These are phyloP conservation scores for Tachina lurida DNA, from an alignment of 2,888 invertebrate species.

Conservation along the genomic window DNA sequence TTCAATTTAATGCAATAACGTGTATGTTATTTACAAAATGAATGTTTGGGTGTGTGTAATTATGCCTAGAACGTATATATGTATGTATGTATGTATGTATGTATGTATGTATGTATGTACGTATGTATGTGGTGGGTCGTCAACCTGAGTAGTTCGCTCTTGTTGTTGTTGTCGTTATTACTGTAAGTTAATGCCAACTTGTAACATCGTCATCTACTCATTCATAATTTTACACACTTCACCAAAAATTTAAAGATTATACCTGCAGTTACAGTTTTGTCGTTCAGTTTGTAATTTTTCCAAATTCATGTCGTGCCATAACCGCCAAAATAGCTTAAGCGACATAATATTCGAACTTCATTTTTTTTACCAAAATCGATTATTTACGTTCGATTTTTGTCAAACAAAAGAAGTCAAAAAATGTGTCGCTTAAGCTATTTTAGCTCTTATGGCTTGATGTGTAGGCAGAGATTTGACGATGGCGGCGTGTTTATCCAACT, in stretches of 20 bases:
- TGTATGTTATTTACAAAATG: neutral
- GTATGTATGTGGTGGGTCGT: slow-evolving; percentile 26
- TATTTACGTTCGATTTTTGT: no score
- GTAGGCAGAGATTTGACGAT: no score
- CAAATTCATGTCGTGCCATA: no score
- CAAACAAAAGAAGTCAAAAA: no score
- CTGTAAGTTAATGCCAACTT: slow-evolving; percentile 52
- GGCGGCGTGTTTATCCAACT: no score
- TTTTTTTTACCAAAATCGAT: no score
- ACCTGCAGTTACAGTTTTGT: neutral
- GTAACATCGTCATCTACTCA: slow-evolving; percentile 14
- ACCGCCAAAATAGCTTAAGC: no score
- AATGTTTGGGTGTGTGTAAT: neutral
- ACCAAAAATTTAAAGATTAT: neutral
- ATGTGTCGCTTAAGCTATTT: no score
- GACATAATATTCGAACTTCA: no score
- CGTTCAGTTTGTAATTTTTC: neutral
- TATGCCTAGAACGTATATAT: slow-evolving; percentile 18
- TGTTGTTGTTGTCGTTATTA: slow-evolving; percentile 19
- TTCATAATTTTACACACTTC: slow-evolving; percentile 6
- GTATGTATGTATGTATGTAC: neutral
- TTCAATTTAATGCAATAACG: slow-evolving; percentile 45
- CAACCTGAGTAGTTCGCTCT: slow-evolving; percentile 44
- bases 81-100: neutral
- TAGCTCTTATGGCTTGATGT: no score